Percentiles rank a stretch among this genome's conserved stretches.
Evolutionary conservation across 2,797 vertebrate genomes (phyloP).

Genomic region (Ispidina picta): DNA sequence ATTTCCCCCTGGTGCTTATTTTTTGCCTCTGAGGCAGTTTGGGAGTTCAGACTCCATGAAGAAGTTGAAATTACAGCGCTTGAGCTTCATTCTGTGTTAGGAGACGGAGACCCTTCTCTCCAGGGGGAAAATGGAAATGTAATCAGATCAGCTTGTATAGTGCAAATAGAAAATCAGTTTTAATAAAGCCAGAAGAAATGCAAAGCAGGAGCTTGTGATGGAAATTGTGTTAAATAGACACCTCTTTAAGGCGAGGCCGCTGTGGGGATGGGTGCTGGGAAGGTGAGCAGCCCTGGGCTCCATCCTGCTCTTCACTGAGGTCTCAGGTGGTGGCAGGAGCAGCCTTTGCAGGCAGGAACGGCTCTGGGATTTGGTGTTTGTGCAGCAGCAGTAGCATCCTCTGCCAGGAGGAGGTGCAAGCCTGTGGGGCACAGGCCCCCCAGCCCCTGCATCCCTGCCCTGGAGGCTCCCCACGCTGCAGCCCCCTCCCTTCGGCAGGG

Average conservation of each 20-base stretch:
- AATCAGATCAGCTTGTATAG: slow-evolving; percentile 82
- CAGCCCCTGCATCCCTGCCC: neutral
- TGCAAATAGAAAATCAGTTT: slow-evolving; percentile 84
- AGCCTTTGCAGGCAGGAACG: fast-evolving
- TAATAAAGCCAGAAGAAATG: slow-evolving; percentile 83
- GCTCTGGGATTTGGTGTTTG: fast-evolving
- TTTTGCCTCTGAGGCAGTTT: too few species aligned
- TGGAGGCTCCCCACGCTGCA: fast-evolving
- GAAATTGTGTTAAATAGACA: slow-evolving; percentile 76
- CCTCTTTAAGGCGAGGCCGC: slow-evolving; percentile 64
- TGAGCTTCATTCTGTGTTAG: neutral
- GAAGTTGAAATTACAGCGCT: too few species aligned
- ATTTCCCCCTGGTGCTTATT: too few species aligned
- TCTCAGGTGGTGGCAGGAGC: neutral
- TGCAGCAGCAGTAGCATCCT: neutral
- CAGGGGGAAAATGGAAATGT: slow-evolving; percentile 79
- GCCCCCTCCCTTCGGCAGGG: fast-evolving
- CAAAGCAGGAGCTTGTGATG: slow-evolving; percentile 80
- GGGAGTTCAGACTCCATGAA: too few species aligned
- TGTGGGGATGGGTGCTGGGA: slow-evolving; percentile 43
- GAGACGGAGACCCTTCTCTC: slow-evolving; percentile 56
- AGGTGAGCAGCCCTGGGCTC: neutral
- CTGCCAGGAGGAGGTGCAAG: fast-evolving
- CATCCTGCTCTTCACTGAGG: neutral
- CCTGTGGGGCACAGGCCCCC: fast-evolving